phyloP scores from a whole-genome alignment of 2,888 invertebrate genomes.

The Heliconius sara region DNA sequence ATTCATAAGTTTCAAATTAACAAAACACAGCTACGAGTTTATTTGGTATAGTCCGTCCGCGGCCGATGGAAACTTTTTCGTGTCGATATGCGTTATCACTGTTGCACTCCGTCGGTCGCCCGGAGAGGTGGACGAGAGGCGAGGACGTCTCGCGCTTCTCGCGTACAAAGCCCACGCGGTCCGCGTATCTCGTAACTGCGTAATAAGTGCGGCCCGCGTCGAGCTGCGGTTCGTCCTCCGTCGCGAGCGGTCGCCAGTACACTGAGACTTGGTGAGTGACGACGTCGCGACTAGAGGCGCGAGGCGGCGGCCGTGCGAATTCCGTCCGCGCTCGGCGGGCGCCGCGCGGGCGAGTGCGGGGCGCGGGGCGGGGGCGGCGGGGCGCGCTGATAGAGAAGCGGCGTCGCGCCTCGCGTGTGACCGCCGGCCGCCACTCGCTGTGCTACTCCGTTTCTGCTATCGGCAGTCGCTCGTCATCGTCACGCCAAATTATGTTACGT shows the following conservation, averaged over 20 bases:
- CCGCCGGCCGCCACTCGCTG: conserved; percentile 46
- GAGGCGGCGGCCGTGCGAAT: conserved; percentile 65
- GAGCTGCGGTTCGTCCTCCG: conserved; percentile 69
- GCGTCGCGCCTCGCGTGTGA: conserved; percentile 65
- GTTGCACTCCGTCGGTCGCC: conserved; percentile 44
- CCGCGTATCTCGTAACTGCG: conserved; percentile 76
- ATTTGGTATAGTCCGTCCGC: conserved; percentile 59
- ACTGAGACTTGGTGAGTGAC: conserved; percentile 63
- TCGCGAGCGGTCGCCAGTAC: conserved; percentile 79
- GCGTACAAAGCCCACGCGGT: conserved; percentile 75
- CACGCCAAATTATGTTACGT: conserved; percentile 22
- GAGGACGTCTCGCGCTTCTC: conserved; percentile 38
- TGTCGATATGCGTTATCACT: conserved; percentile 78
- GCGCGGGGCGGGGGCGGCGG: conserved; percentile 65
- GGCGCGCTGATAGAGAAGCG: conserved; percentile 70
- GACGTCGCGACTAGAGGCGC: conserved; percentile 62
- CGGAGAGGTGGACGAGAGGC: conserved; percentile 32
- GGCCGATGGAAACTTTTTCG: conserved; percentile 74
- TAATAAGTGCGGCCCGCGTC: conserved; percentile 74
- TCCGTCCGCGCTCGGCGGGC: conserved; percentile 65
- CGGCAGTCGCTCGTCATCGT: conserved; percentile 6
- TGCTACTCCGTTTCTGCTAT: conserved; percentile 43
- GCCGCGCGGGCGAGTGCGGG: conserved; percentile 64
- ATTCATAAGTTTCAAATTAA: conserved; percentile 52
- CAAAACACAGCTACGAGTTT: conserved; percentile 50